Evolutionary conservation across 2,888 invertebrate species (phyloP).

Genomic region (Zaprionus bogoriensis): DNA sequence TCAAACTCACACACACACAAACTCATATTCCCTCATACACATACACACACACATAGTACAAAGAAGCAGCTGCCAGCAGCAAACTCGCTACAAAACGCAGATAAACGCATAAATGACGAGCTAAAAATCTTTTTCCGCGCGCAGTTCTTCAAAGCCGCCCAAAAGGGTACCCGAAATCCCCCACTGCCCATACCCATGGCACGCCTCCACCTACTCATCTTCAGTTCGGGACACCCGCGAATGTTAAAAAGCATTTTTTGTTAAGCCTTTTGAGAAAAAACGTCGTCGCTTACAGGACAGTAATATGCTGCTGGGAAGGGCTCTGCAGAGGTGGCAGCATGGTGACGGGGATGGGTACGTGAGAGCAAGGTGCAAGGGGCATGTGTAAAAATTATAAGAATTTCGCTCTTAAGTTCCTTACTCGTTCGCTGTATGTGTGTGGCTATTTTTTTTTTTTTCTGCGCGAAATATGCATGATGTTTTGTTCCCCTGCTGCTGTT

Average conservation of each 20-base stretch:
- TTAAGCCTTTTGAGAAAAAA: slow-evolving; percentile 70
- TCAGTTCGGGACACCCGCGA: no score
- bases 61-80: not conserved
- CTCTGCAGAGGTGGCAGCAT: not conserved
- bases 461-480: slow-evolving; percentile 53
- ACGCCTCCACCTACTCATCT: no score
- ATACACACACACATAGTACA: not conserved
- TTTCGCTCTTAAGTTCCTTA: slow-evolving; percentile 70
- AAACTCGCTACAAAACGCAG: slow-evolving; percentile 56
- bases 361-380: no score
- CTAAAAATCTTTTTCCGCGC: slow-evolving; percentile 67
- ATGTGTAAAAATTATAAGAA: slow-evolving; percentile 75
- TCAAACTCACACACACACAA: not conserved
- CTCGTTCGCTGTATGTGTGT: slow-evolving; percentile 35
- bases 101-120: slow-evolving; percentile 78
- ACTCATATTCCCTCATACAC: not conserved
- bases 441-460: slow-evolving; percentile 31
- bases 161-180: not conserved
- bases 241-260: slow-evolving; percentile 75
- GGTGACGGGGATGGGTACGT: not conserved
- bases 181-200: not conserved
- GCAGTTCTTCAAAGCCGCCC: slow-evolving; percentile 69
- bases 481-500: slow-evolving; percentile 32
- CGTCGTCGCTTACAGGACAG: slow-evolving; percentile 49
- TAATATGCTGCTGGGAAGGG: not conserved